Evolutionary conservation across 2,797 vertebrate species (phyloP), one percentile per base, ranked within the genome.

Genomic region (Melanotaenia maccullochi): DNA sequence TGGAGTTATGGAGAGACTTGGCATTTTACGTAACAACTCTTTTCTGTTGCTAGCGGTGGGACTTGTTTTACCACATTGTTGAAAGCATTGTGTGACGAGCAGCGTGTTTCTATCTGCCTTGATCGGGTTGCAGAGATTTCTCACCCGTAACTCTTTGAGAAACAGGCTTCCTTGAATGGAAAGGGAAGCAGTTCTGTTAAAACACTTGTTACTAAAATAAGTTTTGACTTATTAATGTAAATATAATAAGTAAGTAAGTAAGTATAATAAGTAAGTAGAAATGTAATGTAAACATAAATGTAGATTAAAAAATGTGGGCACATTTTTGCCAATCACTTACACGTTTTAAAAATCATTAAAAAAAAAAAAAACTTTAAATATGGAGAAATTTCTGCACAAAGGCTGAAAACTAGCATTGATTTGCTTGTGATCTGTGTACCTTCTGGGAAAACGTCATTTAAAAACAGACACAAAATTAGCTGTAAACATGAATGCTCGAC

Each of bases 41-140:
- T 71, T 72, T 67, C 54, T 75, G 24, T 63, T 75, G n/a, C 67
- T 67, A 68, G 79, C 66, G 33, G 65, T 0, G 40, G 9, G 69
- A 93, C 93, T 75, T 66, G 93, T 91, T 93, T 67, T 63, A 49
- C 91, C 30, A 71, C 93, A 93, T 94, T 87, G 80, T 85, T 90
- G 3, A 56, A 24, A 57, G 61, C 18, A 38, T 75, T 82, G 54
- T 77, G 52, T 47, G 38, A 28, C 9, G 52, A 57, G 61, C 25
- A 20, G 18, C 65, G 49, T 67, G 76, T 73, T 78, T 76, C 44
- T 55, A 55, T 52, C 54, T 59, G 9, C 22, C 24, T 5, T 64
- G 9, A 65, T 55, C 33, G 80, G 65, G 32, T 82, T 82, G 62
- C 60, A 85, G 65, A 52, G 38, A 71, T 71, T 63, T 75, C 56